Evolutionary conservation across 2,113 vertebrate species (phyloP), one percentile per base, ranked within the genome.

Genomic region (Dromiciops gliroides): DNA sequence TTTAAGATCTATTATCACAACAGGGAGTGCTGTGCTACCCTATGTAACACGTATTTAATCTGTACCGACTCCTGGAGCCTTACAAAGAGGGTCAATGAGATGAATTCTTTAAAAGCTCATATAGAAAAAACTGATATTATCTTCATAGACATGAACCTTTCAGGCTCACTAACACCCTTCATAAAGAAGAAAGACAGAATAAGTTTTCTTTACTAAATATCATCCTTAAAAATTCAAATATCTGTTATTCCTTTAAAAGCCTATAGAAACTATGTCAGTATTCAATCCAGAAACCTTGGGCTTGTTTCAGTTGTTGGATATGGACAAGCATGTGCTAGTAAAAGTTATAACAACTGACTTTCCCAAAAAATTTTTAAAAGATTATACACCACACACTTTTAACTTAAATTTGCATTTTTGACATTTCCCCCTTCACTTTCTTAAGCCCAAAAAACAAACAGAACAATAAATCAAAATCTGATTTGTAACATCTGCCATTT

Each of bases 1-100:
- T 97, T 97, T 97, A 97, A 83, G 97, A 97, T 92, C 92, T 98
- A 93, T 94, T 97, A 91, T 97, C 97, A 97, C 95, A 97, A 96
- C 93, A 98, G n/a, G 67, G 67, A 23, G 16, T 83, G 67, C n/a
- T n/a, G 8, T 7, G 9, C 67, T 83, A n/a, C n/a, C 16, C 6
- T 44, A 83, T 83, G 67, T 8, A 44, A 83, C n/a, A n/a, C n/a
- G n/a, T n/a, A n/a, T n/a, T n/a, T n/a, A n/a, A n/a, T n/a, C n/a
- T n/a, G n/a, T n/a, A n/a, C n/a, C n/a, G n/a, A n/a, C n/a, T n/a
- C n/a, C n/a, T n/a, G n/a, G n/a, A n/a, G n/a, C n/a, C n/a, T 83
- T 44, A 19, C 16, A 44, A 83, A 83, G 37, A 44, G 2, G 6
- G 19, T 83, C 37, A 22, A 44, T 83, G 44, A 44, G n/a, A 83